These are phyloP conservation scores for Parus major DNA, from an alignment of 2,113 vertebrate genomes.

Conservation along the genomic window DNA sequence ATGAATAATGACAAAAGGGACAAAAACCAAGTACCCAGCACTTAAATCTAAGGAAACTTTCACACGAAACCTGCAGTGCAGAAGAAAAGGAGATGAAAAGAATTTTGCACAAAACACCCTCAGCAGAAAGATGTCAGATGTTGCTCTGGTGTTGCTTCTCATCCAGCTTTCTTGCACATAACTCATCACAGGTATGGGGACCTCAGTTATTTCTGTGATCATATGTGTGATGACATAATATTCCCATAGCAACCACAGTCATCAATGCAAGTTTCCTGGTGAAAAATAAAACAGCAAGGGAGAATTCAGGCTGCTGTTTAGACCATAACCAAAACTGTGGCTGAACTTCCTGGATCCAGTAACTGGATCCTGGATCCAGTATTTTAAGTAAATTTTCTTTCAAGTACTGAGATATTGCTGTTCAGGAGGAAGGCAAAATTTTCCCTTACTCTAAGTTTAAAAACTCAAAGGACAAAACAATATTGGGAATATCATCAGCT, in stretches of 20 bases:
- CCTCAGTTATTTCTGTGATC: background rate
- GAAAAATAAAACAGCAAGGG: background rate
- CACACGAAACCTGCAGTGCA: accelerated
- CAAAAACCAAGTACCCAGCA: background rate
- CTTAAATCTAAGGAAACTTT: background rate
- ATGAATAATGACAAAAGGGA: background rate
- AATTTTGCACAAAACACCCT: background rate
- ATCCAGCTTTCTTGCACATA: accelerated
- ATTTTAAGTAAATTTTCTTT: background rate
- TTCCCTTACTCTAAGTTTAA: background rate
- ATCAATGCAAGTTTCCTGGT: background rate
- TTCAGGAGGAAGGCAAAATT: background rate
- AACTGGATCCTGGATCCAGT: too few relatives aligned
- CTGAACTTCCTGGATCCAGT: background rate
- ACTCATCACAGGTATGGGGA: background rate
- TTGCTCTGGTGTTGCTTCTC: background rate
- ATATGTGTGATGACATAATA: background rate
- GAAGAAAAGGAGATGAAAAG: accelerated
- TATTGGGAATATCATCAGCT: background rate
- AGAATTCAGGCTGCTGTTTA: background rate
- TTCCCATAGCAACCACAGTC: background rate
- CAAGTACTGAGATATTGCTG: background rate
- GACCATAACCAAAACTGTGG: accelerated
- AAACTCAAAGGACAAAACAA: background rate
- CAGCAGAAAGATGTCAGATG: background rate